phyloP scores from a whole-genome alignment of 2,113 vertebrate genomes.

The Pollimyrus isidori region DNA sequence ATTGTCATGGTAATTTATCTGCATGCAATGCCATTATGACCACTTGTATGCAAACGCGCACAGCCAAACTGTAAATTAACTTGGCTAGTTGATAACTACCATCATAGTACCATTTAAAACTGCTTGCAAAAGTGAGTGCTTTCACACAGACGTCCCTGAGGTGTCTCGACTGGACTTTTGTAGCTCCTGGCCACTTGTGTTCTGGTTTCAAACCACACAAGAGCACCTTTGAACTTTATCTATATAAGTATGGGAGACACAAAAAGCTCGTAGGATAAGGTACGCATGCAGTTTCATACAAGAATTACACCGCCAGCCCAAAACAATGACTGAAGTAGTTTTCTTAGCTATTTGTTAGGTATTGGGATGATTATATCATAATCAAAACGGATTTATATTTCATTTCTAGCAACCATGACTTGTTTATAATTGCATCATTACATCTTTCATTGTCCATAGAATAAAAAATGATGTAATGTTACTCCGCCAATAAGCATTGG shows the following conservation, averaged over 20 bases:
- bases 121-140: too few species aligned
- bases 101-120: too few species aligned
- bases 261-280: background rate
- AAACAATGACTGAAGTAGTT: background rate
- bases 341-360: background rate
- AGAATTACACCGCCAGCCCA: background rate
- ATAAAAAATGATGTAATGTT: background rate
- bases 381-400: background rate
- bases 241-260: background rate
- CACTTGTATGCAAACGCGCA: too few species aligned
- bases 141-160: background rate
- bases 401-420: background rate
- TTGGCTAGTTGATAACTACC: too few species aligned
- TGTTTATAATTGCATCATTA: background rate
- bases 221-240: background rate
- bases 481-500: background rate
- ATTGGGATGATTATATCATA: background rate
- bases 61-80: too few species aligned
- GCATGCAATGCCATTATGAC: too few species aligned
- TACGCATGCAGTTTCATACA: background rate
- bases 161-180: background rate
- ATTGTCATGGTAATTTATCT: background rate
- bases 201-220: background rate
- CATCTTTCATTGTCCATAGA: background rate
- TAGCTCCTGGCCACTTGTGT: background rate